These are phyloP conservation scores for Drosophila imparisetae DNA, from an alignment of 2,888 invertebrate species.

Conservation along the genomic window DNA sequence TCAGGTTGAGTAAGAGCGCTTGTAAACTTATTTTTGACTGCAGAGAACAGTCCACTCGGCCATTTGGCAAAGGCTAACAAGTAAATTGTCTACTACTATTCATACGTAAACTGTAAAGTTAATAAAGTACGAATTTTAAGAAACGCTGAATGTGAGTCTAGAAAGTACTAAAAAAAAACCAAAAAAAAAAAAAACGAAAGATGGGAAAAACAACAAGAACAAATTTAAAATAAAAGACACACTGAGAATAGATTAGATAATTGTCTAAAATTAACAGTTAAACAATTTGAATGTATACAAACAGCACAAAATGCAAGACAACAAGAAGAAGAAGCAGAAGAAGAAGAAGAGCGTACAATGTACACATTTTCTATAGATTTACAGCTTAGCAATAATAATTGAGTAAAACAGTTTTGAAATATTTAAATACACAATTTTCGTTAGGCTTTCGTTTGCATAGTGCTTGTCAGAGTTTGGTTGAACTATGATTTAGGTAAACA, in stretches of 20 bases:
- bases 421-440: conserved; percentile 24
- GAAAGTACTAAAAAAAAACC: conserved; percentile 54
- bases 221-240: conserved; percentile 24
- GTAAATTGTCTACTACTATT: conserved; percentile 46
- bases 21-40: conserved; percentile 41
- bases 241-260: conserved; percentile 59
- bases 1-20: conserved; percentile 33
- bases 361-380: conserved; percentile 69
- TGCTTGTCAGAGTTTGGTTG: conserved; percentile 52
- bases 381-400: conserved; percentile 44
- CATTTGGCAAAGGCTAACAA: conserved; percentile 29
- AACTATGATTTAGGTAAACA: conserved; percentile 29
- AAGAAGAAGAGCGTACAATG: conserved; percentile 20
- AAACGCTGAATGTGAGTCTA: conserved; percentile 81
- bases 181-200: conserved; percentile 4
- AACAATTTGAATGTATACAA: conserved; percentile 34
- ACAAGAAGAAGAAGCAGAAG: neutral
- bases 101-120: conserved; percentile 78
- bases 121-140: conserved; percentile 81
- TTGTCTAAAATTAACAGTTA: conserved; percentile 56
- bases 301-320: conserved; percentile 16
- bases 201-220: neutral
- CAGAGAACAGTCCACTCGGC: conserved; percentile 14
- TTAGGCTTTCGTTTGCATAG: conserved; percentile 65
- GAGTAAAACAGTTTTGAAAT: conserved; percentile 14